Base-by-base conservation (phyloP, 2,113 vertebrate genomes). In the Aviceda subcristata region DNA sequence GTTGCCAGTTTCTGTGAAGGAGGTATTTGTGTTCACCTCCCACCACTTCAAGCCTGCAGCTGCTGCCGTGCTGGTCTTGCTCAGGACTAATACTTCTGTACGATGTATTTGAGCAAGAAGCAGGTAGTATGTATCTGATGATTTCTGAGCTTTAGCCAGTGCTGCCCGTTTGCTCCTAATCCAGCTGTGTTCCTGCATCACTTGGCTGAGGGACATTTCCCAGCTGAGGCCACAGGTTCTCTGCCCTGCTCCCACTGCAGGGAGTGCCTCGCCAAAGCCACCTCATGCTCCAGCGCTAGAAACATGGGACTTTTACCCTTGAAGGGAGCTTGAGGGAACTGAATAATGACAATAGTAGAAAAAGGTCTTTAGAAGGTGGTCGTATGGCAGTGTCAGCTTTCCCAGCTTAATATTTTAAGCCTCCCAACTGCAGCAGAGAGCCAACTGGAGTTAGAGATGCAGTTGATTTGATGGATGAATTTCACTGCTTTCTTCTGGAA, bases 401-500 rank as follows among this genome's bases (percentile, higher is more conserved):
- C 46, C 51, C 38, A n/a, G 60, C 7, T 8, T 34, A 68, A 5
- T 16, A 63, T 57, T 89, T 92, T 85, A 48, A 56, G 30, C 34
- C 23, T 84, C 23, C 26, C 77, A 41, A 77, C 7, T 60, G 45
- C 32, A 62, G 24, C 16, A 90, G 82, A 59, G 68, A 74, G 11
- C 29, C 29, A 38, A 29, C 6, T 78, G 41, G 20, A 82, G 14
- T 85, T 57, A 59, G 64, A 86, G 72, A 77, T 84, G 24, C 50
- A n/a, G 12, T 87, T 3, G 1, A 7, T 94, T 91, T 62, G 63
- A 41, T 73, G 30, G 45, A 66, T 80, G 63, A 83, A 86, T 94
- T 92, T 83, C 53, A 88, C 19, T 64, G 36, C 53, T 94, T 95
- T 53, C 51, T 79, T 88, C 55, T 83, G 16, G 16, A 83, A 79